Evolutionary conservation across 2,888 invertebrate species (phyloP), one percentile per base, ranked within the genome.

Genomic region (Malacosoma neustria): DNA sequence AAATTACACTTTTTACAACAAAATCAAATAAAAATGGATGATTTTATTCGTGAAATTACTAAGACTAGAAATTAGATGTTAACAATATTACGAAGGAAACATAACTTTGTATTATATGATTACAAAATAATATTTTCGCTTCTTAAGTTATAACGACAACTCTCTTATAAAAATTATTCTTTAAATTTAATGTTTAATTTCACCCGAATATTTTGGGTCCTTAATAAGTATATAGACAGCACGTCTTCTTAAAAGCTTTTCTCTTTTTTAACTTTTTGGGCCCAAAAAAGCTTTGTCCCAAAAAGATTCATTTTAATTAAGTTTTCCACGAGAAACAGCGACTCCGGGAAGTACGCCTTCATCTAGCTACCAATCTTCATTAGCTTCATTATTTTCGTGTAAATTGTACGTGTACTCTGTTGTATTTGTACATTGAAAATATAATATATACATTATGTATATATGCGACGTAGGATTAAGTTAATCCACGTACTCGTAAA

Each of bases 271-370:
- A 66, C 52, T 61, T 66, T 68, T 59, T 57, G 62, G 56, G 54
- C 61, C 62, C 59, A 50, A 70, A 72, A 68, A 69, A 63, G 59
- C 62, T 53, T 57, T 61, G 64, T 65, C 65, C 61, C 59, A 54
- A 51, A 66, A 57, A 75, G 73, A 77, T 81, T 76, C 67, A 70
- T 81, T 81, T 81, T 77, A 81, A 81, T 81, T 81, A 81, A 75
- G 74, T 69, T 73, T 72, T 72, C 57, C 61, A 68, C 67, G 66
- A 72, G 68, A 61, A 73, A 65, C 69, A 67, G 67, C 66, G 71
- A 64, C 65, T 62, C 54, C 40, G 61, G 57, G 47, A 70, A 69
- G 62, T 60, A 61, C 63, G 68, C 67, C 67, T 70, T 64, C 61
- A 62, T 67, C 63, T 70, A 65, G 56, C 76, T 62, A 79, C 77